These are phyloP conservation scores for Drosophila navojoa DNA, from an alignment of 1,140 invertebrate species.

Conservation along the genomic window DNA sequence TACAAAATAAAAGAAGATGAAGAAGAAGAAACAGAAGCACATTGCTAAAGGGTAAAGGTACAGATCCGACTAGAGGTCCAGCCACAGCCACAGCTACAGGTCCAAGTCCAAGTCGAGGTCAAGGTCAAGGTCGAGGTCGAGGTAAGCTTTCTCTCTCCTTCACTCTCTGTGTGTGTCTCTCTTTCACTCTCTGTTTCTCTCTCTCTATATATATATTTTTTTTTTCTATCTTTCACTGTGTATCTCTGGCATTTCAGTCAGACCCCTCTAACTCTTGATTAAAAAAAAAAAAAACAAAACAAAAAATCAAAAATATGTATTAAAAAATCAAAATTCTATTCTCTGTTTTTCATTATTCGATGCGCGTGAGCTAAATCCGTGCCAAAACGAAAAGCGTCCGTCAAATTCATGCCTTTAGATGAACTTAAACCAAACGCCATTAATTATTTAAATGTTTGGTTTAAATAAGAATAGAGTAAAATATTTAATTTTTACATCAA, in stretches of 20 bases:
- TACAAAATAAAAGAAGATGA: no score
- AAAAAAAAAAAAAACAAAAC: constrained; percentile 12
- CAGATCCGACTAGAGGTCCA: constrained; percentile 28
- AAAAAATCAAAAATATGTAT: background rate
- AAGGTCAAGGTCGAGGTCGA: constrained; percentile 17
- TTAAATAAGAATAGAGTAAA: constrained; percentile 48
- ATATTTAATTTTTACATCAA: constrained; percentile 1
- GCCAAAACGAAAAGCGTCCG: constrained; percentile 84
- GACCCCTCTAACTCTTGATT: background rate
- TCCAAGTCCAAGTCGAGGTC: constrained; percentile 11
- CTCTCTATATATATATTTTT: no score
- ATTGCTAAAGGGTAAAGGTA: constrained; percentile 15
- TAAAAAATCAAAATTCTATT: constrained; percentile 37
- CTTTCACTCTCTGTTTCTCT: background rate
- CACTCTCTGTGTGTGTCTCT: constrained; percentile 6
- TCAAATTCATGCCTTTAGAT: constrained; percentile 84
- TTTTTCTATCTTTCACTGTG: background rate
- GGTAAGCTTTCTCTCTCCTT: constrained; percentile 19
- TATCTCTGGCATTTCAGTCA: constrained; percentile 7
- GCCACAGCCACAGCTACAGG: constrained; percentile 33
- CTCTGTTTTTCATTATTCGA: constrained; percentile 40
- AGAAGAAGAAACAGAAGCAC: constrained; percentile 5
- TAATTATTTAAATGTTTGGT: constrained; percentile 53
- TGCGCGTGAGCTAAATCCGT: constrained; percentile 70
- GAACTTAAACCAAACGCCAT: constrained; percentile 80